These are phyloP conservation scores for Anguilla marmorata DNA, from an alignment of 2,797 vertebrate genomes.

Conservation along the genomic window DNA sequence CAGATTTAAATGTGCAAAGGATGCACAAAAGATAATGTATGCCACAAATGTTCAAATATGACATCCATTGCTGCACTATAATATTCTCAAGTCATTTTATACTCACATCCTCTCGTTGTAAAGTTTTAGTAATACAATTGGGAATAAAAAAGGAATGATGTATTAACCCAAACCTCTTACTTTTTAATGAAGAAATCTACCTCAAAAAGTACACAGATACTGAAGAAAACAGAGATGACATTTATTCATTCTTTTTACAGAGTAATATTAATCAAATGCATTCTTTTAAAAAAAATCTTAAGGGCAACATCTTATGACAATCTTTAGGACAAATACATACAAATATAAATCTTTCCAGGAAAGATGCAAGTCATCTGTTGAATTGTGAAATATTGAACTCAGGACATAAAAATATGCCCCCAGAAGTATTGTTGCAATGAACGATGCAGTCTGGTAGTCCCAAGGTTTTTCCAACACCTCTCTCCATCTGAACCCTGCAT, in stretches of 20 bases:
- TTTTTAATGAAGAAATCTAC: slow-evolving; percentile 2
- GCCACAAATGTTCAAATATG: background rate
- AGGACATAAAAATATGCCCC: background rate
- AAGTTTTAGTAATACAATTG: background rate
- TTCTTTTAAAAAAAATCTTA: slow-evolving; percentile 32
- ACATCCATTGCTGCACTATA: background rate
- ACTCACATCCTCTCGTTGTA: background rate
- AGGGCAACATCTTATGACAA: slow-evolving; percentile 26
- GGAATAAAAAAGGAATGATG: background rate
- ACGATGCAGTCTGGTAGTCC: background rate
- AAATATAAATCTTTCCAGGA: slow-evolving; percentile 40
- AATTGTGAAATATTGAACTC: background rate
- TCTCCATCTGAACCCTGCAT: background rate
- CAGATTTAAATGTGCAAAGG: background rate
- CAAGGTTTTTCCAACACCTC: background rate
- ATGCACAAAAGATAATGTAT: background rate
- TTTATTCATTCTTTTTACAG: slow-evolving; percentile 51
- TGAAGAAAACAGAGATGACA: background rate
- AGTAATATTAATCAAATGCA: slow-evolving; percentile 25
- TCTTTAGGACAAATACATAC: slow-evolving; percentile 43
- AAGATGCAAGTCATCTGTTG: slow-evolving; percentile 18
- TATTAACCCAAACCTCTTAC: background rate
- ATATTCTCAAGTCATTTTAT: background rate
- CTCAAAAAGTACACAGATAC: slow-evolving; percentile 44
- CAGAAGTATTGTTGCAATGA: background rate